These are phyloP conservation scores for Oenanthe oenanthe DNA, from an alignment of 2,113 vertebrate species.

Conservation along the genomic window DNA sequence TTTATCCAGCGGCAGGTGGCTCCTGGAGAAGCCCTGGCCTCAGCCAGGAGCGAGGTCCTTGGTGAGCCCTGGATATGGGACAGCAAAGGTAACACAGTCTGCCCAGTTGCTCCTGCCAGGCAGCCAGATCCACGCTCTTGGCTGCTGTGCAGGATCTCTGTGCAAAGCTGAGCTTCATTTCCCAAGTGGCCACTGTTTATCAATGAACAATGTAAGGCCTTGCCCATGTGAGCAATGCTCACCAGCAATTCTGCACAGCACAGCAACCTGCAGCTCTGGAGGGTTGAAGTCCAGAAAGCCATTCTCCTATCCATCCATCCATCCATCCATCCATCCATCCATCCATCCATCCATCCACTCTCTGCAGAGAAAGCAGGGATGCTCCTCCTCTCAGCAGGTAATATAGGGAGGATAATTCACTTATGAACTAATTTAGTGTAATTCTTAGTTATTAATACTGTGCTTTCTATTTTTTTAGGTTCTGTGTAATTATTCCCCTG, in stretches of 20 bases:
- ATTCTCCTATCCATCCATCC: background rate
- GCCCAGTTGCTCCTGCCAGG: background rate
- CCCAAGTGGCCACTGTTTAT: background rate
- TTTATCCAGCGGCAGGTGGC: background rate
- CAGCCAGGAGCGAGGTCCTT: background rate
- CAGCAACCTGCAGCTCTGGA: background rate
- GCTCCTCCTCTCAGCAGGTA: background rate
- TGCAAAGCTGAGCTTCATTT: background rate
- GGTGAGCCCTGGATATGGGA: background rate
- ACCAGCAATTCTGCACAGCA: background rate
- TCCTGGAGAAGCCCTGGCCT: background rate
- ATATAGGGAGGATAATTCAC: background rate
- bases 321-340: background rate
- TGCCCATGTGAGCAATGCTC: rapidly evolving
- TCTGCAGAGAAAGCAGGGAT: background rate
- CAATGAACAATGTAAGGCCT: background rate
- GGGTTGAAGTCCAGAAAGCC: background rate
- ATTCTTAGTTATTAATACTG: conserved; percentile 20
- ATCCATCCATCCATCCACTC: background rate
- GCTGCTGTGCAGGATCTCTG: background rate
- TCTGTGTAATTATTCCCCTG: background rate
- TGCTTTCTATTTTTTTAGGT: background rate
- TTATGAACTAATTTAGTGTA: background rate
- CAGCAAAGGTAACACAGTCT: background rate
- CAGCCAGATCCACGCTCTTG: background rate